Conservation (phyloP, 1,140 invertebrate genomes). For the Helicoverpa zea region DNA sequence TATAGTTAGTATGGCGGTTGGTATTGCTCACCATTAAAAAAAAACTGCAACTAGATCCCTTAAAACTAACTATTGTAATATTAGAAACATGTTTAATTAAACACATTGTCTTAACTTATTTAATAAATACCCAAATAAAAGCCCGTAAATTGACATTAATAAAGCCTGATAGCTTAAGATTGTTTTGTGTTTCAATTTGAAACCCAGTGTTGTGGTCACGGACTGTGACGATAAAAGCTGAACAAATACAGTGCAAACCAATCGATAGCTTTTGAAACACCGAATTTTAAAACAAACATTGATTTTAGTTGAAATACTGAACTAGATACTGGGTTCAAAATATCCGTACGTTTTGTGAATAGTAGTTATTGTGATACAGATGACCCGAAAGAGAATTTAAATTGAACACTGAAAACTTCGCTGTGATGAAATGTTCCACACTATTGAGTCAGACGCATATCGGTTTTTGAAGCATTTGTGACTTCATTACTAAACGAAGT, state of each 20-base stretch:
- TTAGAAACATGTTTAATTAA: no score
- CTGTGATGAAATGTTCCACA: not conserved
- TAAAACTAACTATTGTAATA: no score
- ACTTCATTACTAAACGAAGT: not conserved
- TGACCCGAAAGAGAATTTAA: not conserved
- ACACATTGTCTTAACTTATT: no score
- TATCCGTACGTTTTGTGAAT: not conserved
- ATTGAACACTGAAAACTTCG: not conserved
- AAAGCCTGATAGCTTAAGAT: not conserved
- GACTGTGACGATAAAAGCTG: not conserved
- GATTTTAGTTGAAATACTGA: not conserved
- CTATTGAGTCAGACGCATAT: slow-evolving; percentile 8
- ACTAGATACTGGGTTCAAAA: not conserved
- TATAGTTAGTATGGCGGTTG: no score
- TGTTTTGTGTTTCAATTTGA: not conserved
- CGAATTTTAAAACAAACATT: not conserved
- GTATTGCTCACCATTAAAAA: no score
- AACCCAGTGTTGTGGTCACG: not conserved
- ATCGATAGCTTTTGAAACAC: not conserved
- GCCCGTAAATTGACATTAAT: not conserved
- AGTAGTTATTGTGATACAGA: not conserved
- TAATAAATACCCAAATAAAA: not conserved
- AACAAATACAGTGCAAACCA: not conserved
- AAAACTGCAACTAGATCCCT: no score
- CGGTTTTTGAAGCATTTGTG: not conserved